These are phyloP conservation scores for Eulithis testata DNA, from an alignment of 2,888 invertebrate genomes.

Conservation along the genomic window DNA sequence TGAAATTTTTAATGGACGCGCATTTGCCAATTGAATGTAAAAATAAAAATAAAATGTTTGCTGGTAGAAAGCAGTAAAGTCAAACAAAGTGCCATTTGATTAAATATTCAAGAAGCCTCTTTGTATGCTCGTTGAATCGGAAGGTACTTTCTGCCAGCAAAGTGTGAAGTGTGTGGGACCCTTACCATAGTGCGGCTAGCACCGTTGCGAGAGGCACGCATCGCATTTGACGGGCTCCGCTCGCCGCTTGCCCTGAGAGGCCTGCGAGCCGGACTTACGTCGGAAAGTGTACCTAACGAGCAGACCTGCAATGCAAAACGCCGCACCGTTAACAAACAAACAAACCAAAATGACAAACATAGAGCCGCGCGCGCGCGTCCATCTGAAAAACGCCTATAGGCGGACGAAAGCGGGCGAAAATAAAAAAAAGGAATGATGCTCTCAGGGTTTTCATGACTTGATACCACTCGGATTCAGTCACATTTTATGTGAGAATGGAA, in stretches of 20 bases:
- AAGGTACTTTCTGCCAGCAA: constrained; percentile 60
- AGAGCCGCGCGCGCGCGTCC: constrained; percentile 78
- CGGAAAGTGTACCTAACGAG: constrained; percentile 86
- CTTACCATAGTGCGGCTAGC: constrained; percentile 83
- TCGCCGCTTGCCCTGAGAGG: constrained; percentile 81
- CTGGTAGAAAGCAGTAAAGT: constrained; percentile 52
- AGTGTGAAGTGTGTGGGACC: constrained; percentile 61
- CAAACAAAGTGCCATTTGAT: constrained; percentile 39
- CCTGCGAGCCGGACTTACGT: constrained; percentile 84
- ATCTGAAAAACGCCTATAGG: constrained; percentile 80
- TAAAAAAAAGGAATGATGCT: constrained; percentile 68
- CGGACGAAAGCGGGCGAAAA: constrained; percentile 77
- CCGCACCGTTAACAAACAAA: constrained; percentile 82
- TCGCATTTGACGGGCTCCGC: constrained; percentile 83
- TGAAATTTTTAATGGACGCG: constrained; percentile 71
- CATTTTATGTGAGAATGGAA: constrained; percentile 68
- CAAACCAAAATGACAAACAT: constrained; percentile 70
- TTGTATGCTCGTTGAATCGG: constrained; percentile 25
- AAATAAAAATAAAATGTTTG: constrained; percentile 50
- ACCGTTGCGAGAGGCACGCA: constrained; percentile 85
- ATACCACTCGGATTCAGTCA: constrained; percentile 70
- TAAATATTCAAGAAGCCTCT: constrained; percentile 37
- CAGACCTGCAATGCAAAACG: constrained; percentile 85
- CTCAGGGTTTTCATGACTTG: constrained; percentile 73
- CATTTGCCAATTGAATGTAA: constrained; percentile 56